Base-by-base conservation (phyloP, 2,113 vertebrate genomes). In the Amia ocellicauda region DNA sequence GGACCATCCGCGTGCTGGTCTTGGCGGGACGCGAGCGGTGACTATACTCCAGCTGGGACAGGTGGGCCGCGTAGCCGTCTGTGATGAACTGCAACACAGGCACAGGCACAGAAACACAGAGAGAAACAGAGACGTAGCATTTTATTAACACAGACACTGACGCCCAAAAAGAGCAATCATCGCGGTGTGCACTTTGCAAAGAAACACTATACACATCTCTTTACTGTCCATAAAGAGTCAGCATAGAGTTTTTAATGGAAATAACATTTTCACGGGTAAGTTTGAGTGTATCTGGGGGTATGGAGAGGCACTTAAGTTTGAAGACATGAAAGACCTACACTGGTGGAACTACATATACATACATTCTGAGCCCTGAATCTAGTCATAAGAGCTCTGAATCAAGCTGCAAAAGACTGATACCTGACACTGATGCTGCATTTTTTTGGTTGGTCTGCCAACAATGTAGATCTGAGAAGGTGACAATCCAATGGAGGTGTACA, bases 381-480 rank as follows among this genome's bases (percentile, higher is more conserved):
- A n/a, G n/a, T n/a, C n/a, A n/a, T n/a, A 36, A 2, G 11, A 36
- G 11, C 31, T 36, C 31, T 10, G 31, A 36, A 36, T 36, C 31
- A 5, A 7, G 31, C 31, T 36, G 31, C 31, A 36, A 11, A 36
- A 36, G 31, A 36, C 11, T 24, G 59, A 60, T 86, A 99, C 97
- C 94, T 98, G 96, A 75, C 97, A 99, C 80, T 97, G 97, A 65
- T 92, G 90, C 78, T 93, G 94, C 85, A 97, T 89, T 76, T 95
- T 99, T 86, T 98, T 98, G 31, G 94, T 95, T 64, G 95, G 90
- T 42, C 96, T 82, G 43, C 97, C 97, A 13, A 99, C 96, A 0
- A 99, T 99, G 89, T 97, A 99, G 84, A 98, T 99, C 49, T 98
- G 93, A 0, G 92, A 89, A 17, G 97, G 92, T 0, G 93, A 88